Base-by-base conservation (phyloP, 92 coral and sea anemone genomes). In the Ricordea florida region DNA sequence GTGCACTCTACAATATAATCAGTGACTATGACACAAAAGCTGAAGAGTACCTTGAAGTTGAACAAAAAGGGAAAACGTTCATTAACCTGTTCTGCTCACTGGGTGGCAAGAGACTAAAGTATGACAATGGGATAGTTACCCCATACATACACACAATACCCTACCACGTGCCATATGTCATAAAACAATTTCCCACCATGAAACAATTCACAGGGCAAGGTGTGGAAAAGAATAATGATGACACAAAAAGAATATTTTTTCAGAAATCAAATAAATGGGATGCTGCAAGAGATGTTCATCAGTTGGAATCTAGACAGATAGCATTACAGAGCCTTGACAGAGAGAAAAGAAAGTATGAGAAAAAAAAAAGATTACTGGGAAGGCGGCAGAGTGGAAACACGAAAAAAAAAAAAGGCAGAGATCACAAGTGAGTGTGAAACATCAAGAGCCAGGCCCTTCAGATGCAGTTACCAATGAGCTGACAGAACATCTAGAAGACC, bases 231-330 rank as follows among this genome's bases (percentile, higher is more conserved):
- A 74, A 74, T 25, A 74, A 58, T 74, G 81, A 72, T 42, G 80
- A 74, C 44, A 72, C 71, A 4, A 74, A 74, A 26, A 43, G 16
- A 46, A 50, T 76, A 8, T 76, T 76, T 0, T 76, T 48, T 11
- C 75, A 76, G 37, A 76, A 76, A n/a, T 76, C 57, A 14, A 76
- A 64, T 30, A 76, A 80, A 52, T 79, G 86, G 86, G 91, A 86
- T 41, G 78, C 82, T 1, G 91, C 75, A 0, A 52, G 61, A 25
- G 86, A 86, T 55, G 72, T 86, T 18, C 43, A 79, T 1, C 52
- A 15, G 11, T 50, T 49, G 7, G 91, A 86, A 86, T 15, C 61
- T 0, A 57, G 90, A 20, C 82, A 85, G 41, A 20, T 38, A 37
- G 76, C 72, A 11, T 57, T 85, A 15, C 67, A 68, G 28, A 61